Percentiles rank a stretch among this genome's conserved stretches.
Evolutionary conservation across 2,888 invertebrate species (phyloP).

Genomic region (Lacanobia oleracea): DNA sequence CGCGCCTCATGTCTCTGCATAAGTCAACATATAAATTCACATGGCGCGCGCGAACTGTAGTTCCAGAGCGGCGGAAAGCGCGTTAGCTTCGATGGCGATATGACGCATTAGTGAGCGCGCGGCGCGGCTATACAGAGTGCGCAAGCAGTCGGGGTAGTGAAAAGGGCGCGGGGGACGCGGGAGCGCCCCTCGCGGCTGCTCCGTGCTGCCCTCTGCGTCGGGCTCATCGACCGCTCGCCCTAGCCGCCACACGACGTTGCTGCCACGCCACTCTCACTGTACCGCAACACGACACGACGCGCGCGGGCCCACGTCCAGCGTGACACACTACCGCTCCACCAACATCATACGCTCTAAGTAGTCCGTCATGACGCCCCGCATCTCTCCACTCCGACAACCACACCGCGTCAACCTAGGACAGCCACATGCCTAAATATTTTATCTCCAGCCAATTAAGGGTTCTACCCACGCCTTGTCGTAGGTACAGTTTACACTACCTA

Average conservation of each 20-base stretch:
- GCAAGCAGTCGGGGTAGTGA: slow-evolving; percentile 82
- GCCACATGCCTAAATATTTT: slow-evolving; percentile 26
- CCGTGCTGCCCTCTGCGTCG: slow-evolving; percentile 88
- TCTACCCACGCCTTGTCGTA: slow-evolving; percentile 27
- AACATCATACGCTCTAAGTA: slow-evolving; percentile 44
- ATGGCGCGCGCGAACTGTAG: slow-evolving; percentile 86
- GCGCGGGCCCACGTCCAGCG: slow-evolving; percentile 66
- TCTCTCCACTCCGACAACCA: slow-evolving; percentile 16
- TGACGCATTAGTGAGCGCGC: slow-evolving; percentile 91
- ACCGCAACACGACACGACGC: slow-evolving; percentile 81
- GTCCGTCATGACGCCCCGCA: slow-evolving; percentile 35
- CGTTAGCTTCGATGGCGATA: slow-evolving; percentile 85
- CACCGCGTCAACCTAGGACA: slow-evolving; percentile 12
- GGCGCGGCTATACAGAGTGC: slow-evolving; percentile 85
- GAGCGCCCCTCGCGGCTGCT: slow-evolving; percentile 79
- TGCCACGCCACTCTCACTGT: slow-evolving; percentile 80
- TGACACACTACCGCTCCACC: slow-evolving; percentile 60
- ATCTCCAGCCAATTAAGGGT: slow-evolving; percentile 21
- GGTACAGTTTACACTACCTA: not conserved
- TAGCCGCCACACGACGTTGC: slow-evolving; percentile 76
- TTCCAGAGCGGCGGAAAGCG: slow-evolving; percentile 73
- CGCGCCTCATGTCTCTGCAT: slow-evolving; percentile 66
- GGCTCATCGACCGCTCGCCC: slow-evolving; percentile 90
- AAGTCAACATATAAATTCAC: slow-evolving; percentile 87
- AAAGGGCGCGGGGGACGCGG: slow-evolving; percentile 76